Percentiles rank a stretch among this genome's conserved stretches.
Conservation (phyloP, 2,888 invertebrate species). For the Nemotelus nigrinus region DNA sequence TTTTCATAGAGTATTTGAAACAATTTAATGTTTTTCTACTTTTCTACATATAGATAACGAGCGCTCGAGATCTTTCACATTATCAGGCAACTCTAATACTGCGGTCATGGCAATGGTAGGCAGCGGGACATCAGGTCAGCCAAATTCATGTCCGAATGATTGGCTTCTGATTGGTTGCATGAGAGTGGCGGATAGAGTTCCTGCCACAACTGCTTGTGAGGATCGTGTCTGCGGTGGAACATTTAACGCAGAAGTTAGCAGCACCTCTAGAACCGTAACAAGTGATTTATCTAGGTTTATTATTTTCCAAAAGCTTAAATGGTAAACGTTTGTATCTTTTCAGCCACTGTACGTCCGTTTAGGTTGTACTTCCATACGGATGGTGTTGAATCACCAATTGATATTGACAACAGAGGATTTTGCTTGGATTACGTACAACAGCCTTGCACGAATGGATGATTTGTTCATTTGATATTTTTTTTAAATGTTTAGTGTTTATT, state of each 20-base stretch:
- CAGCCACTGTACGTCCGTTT: slow-evolving; percentile 84
- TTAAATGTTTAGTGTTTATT: neutral
- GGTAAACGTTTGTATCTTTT: slow-evolving; percentile 54
- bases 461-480: neutral
- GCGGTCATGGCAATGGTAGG: slow-evolving; percentile 77
- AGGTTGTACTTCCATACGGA: slow-evolving; percentile 82
- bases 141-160: slow-evolving; percentile 78
- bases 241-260: slow-evolving; percentile 77
- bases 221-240: slow-evolving; percentile 87
- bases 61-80: slow-evolving; percentile 77
- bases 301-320: neutral
- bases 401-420: slow-evolving; percentile 81
- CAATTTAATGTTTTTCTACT: too few relatives aligned
- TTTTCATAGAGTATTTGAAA: too few relatives aligned
- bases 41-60: slow-evolving; percentile 69
- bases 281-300: slow-evolving; percentile 68
- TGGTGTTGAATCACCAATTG: slow-evolving; percentile 78
- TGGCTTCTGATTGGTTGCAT: slow-evolving; percentile 85
- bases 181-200: slow-evolving; percentile 63
- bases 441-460: slow-evolving; percentile 76
- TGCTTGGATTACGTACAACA: slow-evolving; percentile 87
- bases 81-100: slow-evolving; percentile 80
- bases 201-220: slow-evolving; percentile 73
- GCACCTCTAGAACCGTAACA: slow-evolving; percentile 74
- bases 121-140: slow-evolving; percentile 71